A percentile compares a stretch with the other conserved stretches of the same genome.
phyloP scores from a whole-genome alignment of 2,888 invertebrate genomes.

The Fragum sueziense region DNA sequence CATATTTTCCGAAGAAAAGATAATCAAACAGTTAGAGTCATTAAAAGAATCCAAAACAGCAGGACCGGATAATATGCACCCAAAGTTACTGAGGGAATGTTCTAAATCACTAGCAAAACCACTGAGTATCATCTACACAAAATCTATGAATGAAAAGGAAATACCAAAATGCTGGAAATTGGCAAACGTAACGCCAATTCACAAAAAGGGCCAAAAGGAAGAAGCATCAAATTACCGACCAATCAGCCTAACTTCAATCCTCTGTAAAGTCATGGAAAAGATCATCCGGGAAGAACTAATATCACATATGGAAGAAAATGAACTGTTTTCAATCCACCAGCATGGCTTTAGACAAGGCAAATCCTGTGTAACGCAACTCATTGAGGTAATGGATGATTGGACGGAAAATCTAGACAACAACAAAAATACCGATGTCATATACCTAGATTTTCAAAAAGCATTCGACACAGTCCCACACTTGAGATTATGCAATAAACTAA shows the following conservation, averaged over 20 bases:
- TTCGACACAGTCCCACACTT: slow-evolving; percentile 2
- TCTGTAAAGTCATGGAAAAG: neutral
- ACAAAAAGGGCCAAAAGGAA: neutral
- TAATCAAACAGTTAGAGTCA: neutral
- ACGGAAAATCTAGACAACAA: neutral
- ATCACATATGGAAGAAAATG: neutral
- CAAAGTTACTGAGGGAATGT: neutral
- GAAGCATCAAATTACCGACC: slow-evolving; percentile 1
- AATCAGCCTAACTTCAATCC: neutral
- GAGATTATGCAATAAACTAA: neutral
- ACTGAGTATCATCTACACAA: neutral
- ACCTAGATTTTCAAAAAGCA: neutral
- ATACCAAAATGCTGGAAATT: neutral
- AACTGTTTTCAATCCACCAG: neutral
- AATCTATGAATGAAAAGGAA: neutral
- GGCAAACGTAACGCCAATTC: neutral
- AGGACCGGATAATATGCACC: neutral
- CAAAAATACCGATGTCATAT: neutral
- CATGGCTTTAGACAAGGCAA: neutral
- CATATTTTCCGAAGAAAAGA: neutral
- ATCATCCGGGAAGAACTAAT: neutral
- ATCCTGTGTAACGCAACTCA: neutral
- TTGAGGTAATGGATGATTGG: neutral
- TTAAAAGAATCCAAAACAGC: neutral
- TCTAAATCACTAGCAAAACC: neutral